phyloP scores from a whole-genome alignment of 2,113 vertebrate genomes.

The Lucifuga dentata region DNA sequence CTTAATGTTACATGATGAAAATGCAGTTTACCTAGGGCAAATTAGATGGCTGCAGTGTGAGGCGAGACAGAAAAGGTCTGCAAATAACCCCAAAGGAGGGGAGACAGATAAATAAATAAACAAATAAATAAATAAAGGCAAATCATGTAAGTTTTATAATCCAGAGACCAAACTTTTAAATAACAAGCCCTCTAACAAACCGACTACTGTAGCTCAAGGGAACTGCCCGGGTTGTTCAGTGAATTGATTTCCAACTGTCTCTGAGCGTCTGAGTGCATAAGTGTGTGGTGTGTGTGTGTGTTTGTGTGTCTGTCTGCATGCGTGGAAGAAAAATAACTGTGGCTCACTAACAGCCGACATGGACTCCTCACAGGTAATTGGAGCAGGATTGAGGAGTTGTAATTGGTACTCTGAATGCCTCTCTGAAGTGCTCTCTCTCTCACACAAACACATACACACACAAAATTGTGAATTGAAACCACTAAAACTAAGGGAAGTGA shows the following conservation, averaged over 20 bases:
- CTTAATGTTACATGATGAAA: too few relatives aligned
- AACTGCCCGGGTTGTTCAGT: constrained; percentile 26
- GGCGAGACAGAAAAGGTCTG: not conserved
- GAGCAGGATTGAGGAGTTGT: constrained; percentile 46
- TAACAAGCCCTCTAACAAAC: constrained; percentile 32
- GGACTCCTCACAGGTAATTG: constrained; percentile 58
- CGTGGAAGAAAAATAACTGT: constrained; percentile 18
- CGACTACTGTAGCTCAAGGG: constrained; percentile 27
- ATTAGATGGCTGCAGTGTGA: not conserved
- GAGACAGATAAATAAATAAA: constrained; percentile 6
- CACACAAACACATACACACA: not conserved
- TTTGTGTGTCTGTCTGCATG: constrained; percentile 8
- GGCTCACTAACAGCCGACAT: constrained; percentile 37
- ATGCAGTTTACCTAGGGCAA: too few relatives aligned
- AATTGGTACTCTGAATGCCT: constrained; percentile 44
- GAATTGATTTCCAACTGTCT: constrained; percentile 51
- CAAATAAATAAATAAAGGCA: constrained; percentile 10
- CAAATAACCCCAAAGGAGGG: constrained; percentile 3
- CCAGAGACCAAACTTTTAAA: constrained; percentile 48
- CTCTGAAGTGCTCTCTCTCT: not conserved
- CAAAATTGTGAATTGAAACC: not conserved
- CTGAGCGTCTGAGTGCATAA: constrained; percentile 11
- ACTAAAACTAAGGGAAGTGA: constrained; percentile 4
- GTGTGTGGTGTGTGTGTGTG: constrained; percentile 15
- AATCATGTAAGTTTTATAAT: constrained; percentile 18